Conservation (phyloP, 2,797 vertebrate species). For the Emydoidea blandingii region DNA sequence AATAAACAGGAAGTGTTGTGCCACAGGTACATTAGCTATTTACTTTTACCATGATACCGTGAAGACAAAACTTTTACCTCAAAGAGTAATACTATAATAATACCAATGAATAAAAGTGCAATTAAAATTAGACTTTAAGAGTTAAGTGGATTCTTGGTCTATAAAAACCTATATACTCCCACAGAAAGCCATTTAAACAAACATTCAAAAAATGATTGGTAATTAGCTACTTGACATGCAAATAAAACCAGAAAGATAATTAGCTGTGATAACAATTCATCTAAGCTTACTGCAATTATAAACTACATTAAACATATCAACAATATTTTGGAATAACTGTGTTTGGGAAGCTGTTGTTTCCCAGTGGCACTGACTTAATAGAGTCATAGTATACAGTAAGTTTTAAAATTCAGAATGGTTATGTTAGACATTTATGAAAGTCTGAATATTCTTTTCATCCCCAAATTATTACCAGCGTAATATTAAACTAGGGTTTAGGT, state of each 20-base stretch:
- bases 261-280: conserved; percentile 47
- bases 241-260: conserved; percentile 62
- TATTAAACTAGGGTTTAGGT: not conserved
- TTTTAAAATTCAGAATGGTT: not conserved
- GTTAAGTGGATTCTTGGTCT: not conserved
- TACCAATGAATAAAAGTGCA: not conserved
- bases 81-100: not conserved
- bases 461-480: not conserved
- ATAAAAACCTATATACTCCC: conserved; percentile 39
- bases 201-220: conserved; percentile 6
- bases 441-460: not conserved
- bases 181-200: conserved; percentile 63
- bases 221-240: conserved; percentile 30
- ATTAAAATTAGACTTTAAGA: conserved; percentile 1
- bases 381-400: not conserved
- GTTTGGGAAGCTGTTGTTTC: not conserved
- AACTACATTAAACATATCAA: not conserved
- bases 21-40: not conserved
- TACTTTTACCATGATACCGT: not conserved
- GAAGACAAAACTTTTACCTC: not conserved
- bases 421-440: not conserved
- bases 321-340: not conserved
- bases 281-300: conserved; percentile 46
- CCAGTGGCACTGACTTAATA: not conserved
- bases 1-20: not conserved